Base-by-base conservation (phyloP, 2,113 vertebrate genomes). In the Litocranius walleri region DNA sequence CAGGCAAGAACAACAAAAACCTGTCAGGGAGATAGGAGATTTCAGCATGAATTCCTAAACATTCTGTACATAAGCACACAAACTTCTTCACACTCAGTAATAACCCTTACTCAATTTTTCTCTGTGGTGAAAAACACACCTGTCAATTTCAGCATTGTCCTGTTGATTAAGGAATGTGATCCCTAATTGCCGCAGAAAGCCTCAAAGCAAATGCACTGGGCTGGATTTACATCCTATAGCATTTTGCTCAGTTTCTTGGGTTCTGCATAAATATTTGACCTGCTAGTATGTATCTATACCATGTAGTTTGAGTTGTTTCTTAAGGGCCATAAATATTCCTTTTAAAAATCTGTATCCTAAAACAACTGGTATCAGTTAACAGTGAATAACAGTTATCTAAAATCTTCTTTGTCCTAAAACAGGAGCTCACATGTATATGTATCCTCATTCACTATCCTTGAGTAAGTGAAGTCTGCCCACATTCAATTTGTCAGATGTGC, bases 61-160 rank as follows among this genome's bases (percentile, higher is more conserved):
- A 67, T 33, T 95, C 95, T 2, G 14, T 48, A 89, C 77, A 50
- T 95, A 82, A 98, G 77, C 36, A 94, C 48, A 88, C 85, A 97
- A 96, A 48, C 33, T 74, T 48, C 80, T 84, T 96, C 45, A 85
- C 62, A 48, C 8, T 52, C 33, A 84, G 6, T 82, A 80, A 92
- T 82, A 95, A 97, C 84, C 85, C 17, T 13, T 17, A 52, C 21
- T 82, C 4, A 8, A 77, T 25, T 30, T 59, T 87, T 77, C 71
- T 94, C 67, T 85, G 57, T 77, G 8, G 85, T 88, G 33, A 93
- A n/a, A 93, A 97, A 95, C 83, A 40, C 27, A 56, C 59, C 11
- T 40, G 86, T 90, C 33, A 57, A 62, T 17, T 86, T 93, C 19
- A 67, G 36, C 62, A n/a, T 36, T 92, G 33, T 91, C 54, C 83